Base-by-base conservation (phyloP, 2,113 vertebrate species). In the Smithornis capensis region DNA sequence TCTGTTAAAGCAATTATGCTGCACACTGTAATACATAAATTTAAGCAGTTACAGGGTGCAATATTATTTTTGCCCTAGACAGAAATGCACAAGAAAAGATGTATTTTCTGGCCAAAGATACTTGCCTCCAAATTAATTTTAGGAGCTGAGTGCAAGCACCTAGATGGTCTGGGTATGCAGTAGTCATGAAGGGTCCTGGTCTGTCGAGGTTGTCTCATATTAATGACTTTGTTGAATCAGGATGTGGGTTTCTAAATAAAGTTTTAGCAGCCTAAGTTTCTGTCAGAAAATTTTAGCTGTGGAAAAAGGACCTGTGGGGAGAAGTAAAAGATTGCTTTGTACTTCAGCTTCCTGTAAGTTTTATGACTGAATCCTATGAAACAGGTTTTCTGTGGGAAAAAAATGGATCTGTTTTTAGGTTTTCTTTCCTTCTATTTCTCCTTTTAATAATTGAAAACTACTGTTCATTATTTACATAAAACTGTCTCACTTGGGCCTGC, bases 401-500 rank as follows among this genome's bases (percentile, higher is more conserved):
- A 92, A 53, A 17, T 79, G 78, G n/a, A 60, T 94, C 96, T 93
- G 85, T 76, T 94, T 94, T 97, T 89, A 82, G 69, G 33, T 82
- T 85, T 88, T 89, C 60, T 92, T 97, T 96, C 94, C 82, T 95
- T 89, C 84, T 62, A 89, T 74, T 97, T 97, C 90, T 97, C 56
- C 47, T 81, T 97, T 92, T 95, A 98, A 98, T 98, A 98, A 97
- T 97, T 97, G 94, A 97, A 98, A 98, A 97, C 96, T 97, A 98
- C 97, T 97, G 96, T 95, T 98, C 96, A 63, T 97, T 98, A 98
- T 98, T 98, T 98, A 98, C 95, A 96, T 95, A 97, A 98, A 98
- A 95, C 92, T 97, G 90, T 95, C 94, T 98, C 94, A 96, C 97
- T 94, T 96, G 95, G 56, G 90, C 93, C 95, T 97, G 96, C 95